These are phyloP conservation scores for Riparia riparia DNA, from an alignment of 2,113 vertebrate genomes.

Conservation along the genomic window DNA sequence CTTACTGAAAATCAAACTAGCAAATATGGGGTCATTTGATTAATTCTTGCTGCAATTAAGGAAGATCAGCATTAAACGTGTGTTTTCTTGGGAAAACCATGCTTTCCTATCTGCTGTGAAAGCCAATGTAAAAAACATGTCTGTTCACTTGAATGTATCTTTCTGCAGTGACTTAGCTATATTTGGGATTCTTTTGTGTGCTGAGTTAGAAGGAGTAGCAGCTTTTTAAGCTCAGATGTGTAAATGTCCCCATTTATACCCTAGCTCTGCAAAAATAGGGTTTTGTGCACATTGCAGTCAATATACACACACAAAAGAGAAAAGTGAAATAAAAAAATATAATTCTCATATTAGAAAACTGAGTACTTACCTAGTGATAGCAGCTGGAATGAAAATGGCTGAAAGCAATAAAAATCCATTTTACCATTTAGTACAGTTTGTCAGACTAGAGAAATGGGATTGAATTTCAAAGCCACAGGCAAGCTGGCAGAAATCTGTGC, in stretches of 20 bases:
- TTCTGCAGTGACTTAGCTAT: constrained; percentile 11
- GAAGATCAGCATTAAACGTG: neutral
- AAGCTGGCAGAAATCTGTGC: constrained; percentile 81
- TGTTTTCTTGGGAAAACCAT: neutral
- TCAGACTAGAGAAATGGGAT: constrained; percentile 81
- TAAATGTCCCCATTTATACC: constrained; percentile 38
- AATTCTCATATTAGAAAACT: constrained; percentile 55
- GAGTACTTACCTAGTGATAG: constrained; percentile 68
- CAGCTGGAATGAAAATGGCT: constrained; percentile 77
- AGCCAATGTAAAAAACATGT: neutral
- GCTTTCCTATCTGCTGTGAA: neutral
- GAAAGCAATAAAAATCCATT: constrained; percentile 81
- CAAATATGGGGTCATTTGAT: neutral
- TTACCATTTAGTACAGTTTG: constrained; percentile 82
- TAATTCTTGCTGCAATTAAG: neutral
- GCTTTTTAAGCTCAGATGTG: constrained; percentile 42
- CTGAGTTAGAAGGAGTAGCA: constrained; percentile 8
- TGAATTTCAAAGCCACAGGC: constrained; percentile 83
- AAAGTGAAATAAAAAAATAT: constrained; percentile 21
- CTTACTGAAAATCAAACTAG: neutral
- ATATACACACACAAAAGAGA: constrained; percentile 32
- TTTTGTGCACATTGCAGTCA: neutral
- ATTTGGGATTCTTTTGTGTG: constrained; percentile 31
- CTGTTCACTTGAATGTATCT: neutral
- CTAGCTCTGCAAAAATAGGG: neutral